These are phyloP conservation scores for Palaemon carinicauda DNA, from an alignment of 1,140 invertebrate species.

Conservation along the genomic window DNA sequence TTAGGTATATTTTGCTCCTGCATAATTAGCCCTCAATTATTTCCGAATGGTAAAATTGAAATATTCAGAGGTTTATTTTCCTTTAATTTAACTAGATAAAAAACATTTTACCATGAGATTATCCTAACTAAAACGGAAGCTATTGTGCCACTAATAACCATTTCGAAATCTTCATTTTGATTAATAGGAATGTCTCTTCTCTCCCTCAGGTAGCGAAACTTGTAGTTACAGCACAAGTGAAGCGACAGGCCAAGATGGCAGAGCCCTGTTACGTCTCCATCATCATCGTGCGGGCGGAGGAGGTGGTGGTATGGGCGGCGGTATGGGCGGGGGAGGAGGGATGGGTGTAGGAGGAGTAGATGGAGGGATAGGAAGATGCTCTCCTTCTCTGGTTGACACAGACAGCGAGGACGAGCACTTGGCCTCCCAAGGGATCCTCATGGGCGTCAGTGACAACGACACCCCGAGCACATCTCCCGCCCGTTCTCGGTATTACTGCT, in stretches of 20 bases:
- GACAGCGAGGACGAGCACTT: slow-evolving; percentile 50
- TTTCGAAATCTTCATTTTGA: neutral
- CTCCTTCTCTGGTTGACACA: slow-evolving; percentile 15
- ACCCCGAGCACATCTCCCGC: slow-evolving; percentile 31
- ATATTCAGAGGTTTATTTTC: too few relatives aligned
- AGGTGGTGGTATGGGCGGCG: neutral
- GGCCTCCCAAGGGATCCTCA: neutral
- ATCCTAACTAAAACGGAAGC: too few relatives aligned
- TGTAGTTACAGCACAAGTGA: slow-evolving; percentile 51
- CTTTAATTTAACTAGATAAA: too few relatives aligned
- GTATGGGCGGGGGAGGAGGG: too few relatives aligned
- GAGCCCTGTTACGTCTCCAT: slow-evolving; percentile 16
- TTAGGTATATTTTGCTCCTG: too few relatives aligned
- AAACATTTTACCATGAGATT: too few relatives aligned
- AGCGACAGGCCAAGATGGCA: slow-evolving; percentile 31
- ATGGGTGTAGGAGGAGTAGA: too few relatives aligned
- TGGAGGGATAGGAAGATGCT: neutral
- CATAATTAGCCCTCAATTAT: too few relatives aligned
- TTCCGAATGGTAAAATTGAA: too few relatives aligned
- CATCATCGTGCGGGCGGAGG: neutral
- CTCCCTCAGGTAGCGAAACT: slow-evolving; percentile 37
- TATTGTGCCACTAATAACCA: too few relatives aligned
- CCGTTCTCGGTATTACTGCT: slow-evolving; percentile 41
- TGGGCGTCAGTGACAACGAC: slow-evolving; percentile 32
- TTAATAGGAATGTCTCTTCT: neutral